Base-by-base conservation (phyloP, 2,113 vertebrate genomes). In the Plecturocebus donacophilus region DNA sequence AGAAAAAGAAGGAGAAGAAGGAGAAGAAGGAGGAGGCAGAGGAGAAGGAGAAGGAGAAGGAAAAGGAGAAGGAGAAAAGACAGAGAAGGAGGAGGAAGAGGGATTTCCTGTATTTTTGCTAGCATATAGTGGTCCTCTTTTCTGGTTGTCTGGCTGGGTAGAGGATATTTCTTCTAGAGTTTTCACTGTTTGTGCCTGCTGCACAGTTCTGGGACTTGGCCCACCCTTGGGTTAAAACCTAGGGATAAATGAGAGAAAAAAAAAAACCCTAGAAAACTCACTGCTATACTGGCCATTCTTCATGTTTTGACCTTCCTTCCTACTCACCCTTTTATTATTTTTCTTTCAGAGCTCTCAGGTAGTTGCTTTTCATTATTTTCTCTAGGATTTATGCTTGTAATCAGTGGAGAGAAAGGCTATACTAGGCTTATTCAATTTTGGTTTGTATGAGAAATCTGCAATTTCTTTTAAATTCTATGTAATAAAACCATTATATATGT, bases 341-440 rank as follows among this genome's bases (percentile, higher is more conserved):
- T 27, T 27, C 70, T 88, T 68, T 83, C n/a, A 76, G 68, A 73
- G 20, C 86, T 94, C 88, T 92, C 35, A 71, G 21, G 58, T 68
- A 38, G 45, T 21, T 87, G 54, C 47, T 61, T 92, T 95, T 83
- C 61, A 13, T 47, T 42, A 47, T 76, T 92, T 76, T 84, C 40
- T 27, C 20, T 38, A 77, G 71, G 40, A 12, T 52, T 49, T 54
- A 19, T 52, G 73, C 21, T 80, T 20, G 16, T 79, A 32, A 17
- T 70, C 40, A 9, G 61, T 30, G 61, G 27, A 64, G 12, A 64
- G 27, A 64, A 64, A 64, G 27, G 27, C 27, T 64, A 13, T 42
- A 58, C 40, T 38, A 70, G 84, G 23, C 13, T 68, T 82, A 4
- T 19, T 82, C 40, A 47, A 82, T 25, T 19, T 92, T 93, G 56